Base-by-base conservation (phyloP, 2,113 vertebrate species). In the Odobenus rosmarus region DNA sequence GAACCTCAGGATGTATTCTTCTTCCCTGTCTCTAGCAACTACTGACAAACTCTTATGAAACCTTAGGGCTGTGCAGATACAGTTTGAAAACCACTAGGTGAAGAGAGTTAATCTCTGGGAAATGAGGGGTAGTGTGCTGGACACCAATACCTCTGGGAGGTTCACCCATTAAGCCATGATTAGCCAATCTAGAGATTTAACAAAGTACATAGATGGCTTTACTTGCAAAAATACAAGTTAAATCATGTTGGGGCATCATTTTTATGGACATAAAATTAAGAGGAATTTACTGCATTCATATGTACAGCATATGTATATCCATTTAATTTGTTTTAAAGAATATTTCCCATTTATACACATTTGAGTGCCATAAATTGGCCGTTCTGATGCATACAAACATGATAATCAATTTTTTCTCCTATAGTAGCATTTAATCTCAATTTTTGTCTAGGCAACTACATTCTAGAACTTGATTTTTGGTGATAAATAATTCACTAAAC, bases 401-500 rank as follows among this genome's bases (percentile, higher is more conserved):
- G 77, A 13, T 33, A 90, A 87, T 57, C 95, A 82, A 36, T 61
- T 33, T 76, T 72, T 93, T 59, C 21, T 21, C 14, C 12, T 23
- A 24, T 9, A 71, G 10, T 57, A 80, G 5, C 0, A 89, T 26
- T 81, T 85, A 31, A 26, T 67, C 31, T 79, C 88, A 57, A 53
- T 46, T 86, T 92, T 93, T 61, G 14, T 26, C 74, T 76, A 97
- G 74, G 77, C 88, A 98, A 88, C 39, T 90, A 93, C 46, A 55
- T 21, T 95, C 3, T 64, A 96, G 76, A 80, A 84, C 11, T 95
- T 95, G 55, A 98, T 85, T 95, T 94, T 80, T 86, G 74, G 42
- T 94, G 97, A 95, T 67, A 97, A 93, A 76, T 90, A 92, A 84
- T 89, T 96, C 39, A 94, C 74, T 6, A 96, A 97, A 93, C 76